Percentiles rank a stretch among this genome's conserved stretches.
phyloP scores from a whole-genome alignment of 64 coral and sea anemone species.

The Cladopsammia gracilis region DNA sequence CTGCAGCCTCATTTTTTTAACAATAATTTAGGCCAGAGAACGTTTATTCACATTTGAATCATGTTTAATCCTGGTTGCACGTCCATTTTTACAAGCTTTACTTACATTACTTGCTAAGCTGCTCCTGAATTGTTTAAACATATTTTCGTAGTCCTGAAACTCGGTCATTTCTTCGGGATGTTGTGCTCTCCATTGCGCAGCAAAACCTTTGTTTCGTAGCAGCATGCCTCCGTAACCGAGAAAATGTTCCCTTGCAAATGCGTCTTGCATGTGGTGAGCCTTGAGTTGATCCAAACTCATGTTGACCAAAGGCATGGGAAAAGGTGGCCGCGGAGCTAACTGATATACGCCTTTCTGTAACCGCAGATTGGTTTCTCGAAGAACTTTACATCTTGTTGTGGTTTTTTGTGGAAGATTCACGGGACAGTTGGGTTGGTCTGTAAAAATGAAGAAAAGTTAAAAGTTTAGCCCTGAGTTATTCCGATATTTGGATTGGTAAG shows the following conservation, averaged over 20 bases:
- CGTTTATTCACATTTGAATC: no score
- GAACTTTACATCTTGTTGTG: background rate
- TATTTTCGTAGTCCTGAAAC: background rate
- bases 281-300: background rate
- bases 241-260: background rate
- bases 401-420: conserved; percentile 9
- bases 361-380: background rate
- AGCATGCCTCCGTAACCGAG: background rate
- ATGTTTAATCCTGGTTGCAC: no score
- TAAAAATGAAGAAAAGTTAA: background rate
- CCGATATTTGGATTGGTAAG: no score
- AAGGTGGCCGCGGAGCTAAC: background rate
- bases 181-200: background rate
- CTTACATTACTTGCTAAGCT: background rate
- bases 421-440: background rate
- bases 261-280: background rate
- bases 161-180: background rate
- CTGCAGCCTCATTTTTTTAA: no score
- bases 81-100: no score
- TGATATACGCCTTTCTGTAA: conserved; percentile 4
- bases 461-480: background rate
- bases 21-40: no score
- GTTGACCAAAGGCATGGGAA: conserved; percentile 18
- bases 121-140: conserved; percentile 6
- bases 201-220: background rate